Base-by-base conservation (phyloP, 2,888 invertebrate genomes). In the Trichogramma dendrolimi region DNA sequence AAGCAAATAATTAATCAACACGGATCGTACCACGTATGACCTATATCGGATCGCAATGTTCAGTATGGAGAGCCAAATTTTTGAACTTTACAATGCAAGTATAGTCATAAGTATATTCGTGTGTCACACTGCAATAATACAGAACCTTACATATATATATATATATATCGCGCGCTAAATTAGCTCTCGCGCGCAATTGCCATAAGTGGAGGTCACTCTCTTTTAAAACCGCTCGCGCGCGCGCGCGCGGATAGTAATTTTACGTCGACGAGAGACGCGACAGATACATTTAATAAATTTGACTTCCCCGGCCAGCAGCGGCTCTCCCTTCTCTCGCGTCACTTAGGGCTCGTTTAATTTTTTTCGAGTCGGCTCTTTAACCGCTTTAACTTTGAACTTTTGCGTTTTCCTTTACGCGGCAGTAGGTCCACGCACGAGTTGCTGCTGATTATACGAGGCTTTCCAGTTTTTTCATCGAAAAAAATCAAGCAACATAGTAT, bases 271-370 rank as follows among this genome's bases (percentile, higher is more conserved):
- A 71, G 75, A 75, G 27, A 27, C 27, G 27, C 78, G 75, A 75
- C 78, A 73, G 76, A 76, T 78, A 78, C 78, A 79, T 79, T 78
- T 75, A 78, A 78, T 78, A 76, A 78, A 76, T 75, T 76, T 75
- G 72, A 74, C 73, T 71, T 67, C 70, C 42, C 42, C 46, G n/a
- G 42, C 55, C 50, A 4, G 8, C 38, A 1, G 27, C 44, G 48
- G 11, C 46, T 10, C 38, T n/a, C 43, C 5, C 2, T 46, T 42
- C 44, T 38, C 42, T 44, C 43, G 40, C 55, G 42, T 52, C 55
- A 46, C 46, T 57, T 44, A 40, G 46, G n/a, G 10, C 10, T 10
- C 46, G 10, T 46, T 44, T 46, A 52, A 8, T 40, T 50, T 49
- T 58, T 62, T 56, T 60, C 54, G 44, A 63, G 63, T 44, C 63